Conservation (phyloP, 2,797 vertebrate species). For the Oceanodroma leucorhoa region DNA sequence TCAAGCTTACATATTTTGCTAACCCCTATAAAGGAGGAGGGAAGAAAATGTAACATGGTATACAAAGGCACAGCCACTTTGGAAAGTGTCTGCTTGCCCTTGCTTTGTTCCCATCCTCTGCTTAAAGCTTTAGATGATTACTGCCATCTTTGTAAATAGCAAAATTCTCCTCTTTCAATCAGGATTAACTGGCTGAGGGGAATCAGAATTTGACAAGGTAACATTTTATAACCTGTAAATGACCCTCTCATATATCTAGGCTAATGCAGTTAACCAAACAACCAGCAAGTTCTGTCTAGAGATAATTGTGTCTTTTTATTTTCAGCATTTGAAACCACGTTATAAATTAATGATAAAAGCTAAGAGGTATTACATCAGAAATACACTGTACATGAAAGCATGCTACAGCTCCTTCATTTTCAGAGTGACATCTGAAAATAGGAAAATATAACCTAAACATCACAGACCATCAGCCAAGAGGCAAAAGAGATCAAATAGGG, state of each 20-base stretch:
- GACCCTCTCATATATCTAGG: background rate
- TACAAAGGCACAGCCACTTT: background rate
- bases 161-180: background rate
- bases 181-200: background rate
- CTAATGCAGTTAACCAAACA: background rate
- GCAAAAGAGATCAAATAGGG: background rate
- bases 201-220: background rate
- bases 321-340: background rate
- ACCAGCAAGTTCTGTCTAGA: background rate
- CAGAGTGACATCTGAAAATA: constrained; percentile 25
- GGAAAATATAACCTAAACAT: constrained; percentile 27
- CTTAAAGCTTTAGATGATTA: background rate
- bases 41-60: background rate
- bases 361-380: background rate
- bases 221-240: background rate
- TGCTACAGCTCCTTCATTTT: background rate
- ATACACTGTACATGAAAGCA: background rate
- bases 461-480: constrained; percentile 11
- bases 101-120: background rate
- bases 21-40: background rate
- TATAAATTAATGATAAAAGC: constrained; percentile 16
- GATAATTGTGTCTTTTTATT: background rate
- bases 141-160: background rate
- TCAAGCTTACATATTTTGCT: background rate
- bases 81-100: background rate